Percentiles rank a stretch among this genome's conserved stretches.
Evolutionary conservation across 2,113 vertebrate genomes (phyloP).

Genomic region (Toxotes jaculatrix): DNA sequence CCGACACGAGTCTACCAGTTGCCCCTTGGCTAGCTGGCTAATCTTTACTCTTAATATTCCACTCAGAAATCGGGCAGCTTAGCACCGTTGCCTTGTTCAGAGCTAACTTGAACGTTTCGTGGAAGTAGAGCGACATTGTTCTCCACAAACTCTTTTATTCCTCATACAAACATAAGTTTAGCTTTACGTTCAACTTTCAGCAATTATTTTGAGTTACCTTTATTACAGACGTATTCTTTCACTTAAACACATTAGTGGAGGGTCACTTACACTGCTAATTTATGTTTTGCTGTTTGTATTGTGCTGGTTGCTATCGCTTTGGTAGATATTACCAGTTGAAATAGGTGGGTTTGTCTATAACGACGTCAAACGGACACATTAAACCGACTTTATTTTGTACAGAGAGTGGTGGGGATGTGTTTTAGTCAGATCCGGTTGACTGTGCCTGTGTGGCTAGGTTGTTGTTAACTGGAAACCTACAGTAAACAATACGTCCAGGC

Average conservation of each 20-base stretch:
- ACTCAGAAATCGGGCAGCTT: not conserved
- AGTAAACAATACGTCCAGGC: not conserved
- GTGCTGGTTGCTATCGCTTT: too few species aligned
- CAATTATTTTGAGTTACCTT: not conserved
- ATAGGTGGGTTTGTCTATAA: not conserved
- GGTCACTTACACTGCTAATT: not conserved
- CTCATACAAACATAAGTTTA: not conserved
- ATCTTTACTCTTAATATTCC: not conserved
- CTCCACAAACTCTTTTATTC: not conserved
- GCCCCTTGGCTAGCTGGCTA: constrained; percentile 54
- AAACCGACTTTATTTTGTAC: not conserved
- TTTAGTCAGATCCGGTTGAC: not conserved
- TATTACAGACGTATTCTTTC: too few species aligned
- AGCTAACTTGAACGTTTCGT: not conserved
- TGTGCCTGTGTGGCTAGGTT: not conserved
- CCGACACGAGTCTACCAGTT: not conserved
- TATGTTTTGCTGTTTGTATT: not conserved
- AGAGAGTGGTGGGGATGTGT: too few species aligned
- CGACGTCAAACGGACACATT: not conserved
- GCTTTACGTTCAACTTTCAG: not conserved
- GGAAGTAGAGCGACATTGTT: too few species aligned
- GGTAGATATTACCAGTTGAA: not conserved
- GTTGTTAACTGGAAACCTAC: not conserved
- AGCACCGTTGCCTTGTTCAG: not conserved
- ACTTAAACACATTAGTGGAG: not conserved